Base-by-base conservation (phyloP, 2,888 invertebrate genomes). In the Apamea sordens region DNA sequence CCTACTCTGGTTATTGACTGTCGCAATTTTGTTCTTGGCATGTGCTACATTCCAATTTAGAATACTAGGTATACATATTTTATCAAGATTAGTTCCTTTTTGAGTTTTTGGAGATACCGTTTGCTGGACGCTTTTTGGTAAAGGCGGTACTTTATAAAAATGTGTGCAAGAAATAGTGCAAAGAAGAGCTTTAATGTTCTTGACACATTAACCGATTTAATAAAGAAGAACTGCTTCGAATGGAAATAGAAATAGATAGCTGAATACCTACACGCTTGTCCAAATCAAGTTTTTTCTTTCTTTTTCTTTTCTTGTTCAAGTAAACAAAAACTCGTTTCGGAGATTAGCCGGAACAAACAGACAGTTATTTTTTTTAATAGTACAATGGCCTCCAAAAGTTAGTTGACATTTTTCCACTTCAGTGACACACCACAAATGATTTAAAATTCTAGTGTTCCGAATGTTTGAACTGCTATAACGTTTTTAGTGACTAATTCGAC, bases 1-100 rank as follows among this genome's bases (percentile, higher is more conserved):
- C 79, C 76, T 75, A 65, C 72, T 73, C 80, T 84, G 88, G 85
- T 90, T 92, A 92, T 92, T 92, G 92, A 90, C 84, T 86, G 83
- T 87, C 83, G 89, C 90, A 90, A 90, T 90, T 90, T 89, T 82
- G 86, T 87, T 88, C 82, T 88, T 88, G 84, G 89, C 88, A 76
- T 81, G 65, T 79, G 75, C 32, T 63, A 41, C 73, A 32, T 71
- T 84, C 76, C 84, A 78, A 88, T 89, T 89, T 86, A 86, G 76
- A 80, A 83, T 83, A 79, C 73, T 79, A n/a, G n/a, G n/a, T n/a
- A 76, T 81, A 70, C 77, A 79, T 84, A 84, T 77, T 88, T 86
- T 86, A 88, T 78, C 79, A 82, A 89, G 86, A 85, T 87, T 77
- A 81, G 68, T 77, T 41, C 61, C 32, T 59, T 73, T 85, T 63